Evolutionary conservation across 2,113 vertebrate species (phyloP), one percentile per base, ranked within the genome.

Genomic region (Brachirus orientalis): DNA sequence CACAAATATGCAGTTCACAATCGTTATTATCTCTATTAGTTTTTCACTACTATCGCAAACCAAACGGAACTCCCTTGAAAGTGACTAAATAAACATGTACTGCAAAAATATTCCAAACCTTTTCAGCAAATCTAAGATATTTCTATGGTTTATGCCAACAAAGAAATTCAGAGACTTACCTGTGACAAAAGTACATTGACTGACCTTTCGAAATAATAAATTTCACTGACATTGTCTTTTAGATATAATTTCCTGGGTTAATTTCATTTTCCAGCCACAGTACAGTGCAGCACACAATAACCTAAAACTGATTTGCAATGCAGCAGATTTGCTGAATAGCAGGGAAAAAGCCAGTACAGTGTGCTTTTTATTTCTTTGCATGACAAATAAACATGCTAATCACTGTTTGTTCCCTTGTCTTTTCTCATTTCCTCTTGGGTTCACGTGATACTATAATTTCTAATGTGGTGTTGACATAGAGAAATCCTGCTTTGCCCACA

Each of bases 361-460:
- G 44, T 51, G 28, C 19, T 4, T 47, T 47, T 47, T 19, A 77
- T 65, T 80, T 72, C 72, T 65, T 75, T 18, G 20, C 64, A 55
- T 68, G 60, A 80, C 66, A 65, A 58, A 82, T 76, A 88, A 81
- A 87, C 83, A 84, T 65, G 48, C 43, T 79, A 89, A 89, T 89
- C 65, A 85, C 6, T 75, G 78, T 89, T 88, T 88, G 75, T 75
- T 72, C 54, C 66, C 84, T 79, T 86, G 86, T 84, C 77, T 66
- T 82, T 85, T 82, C 75, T 79, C 82, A 85, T 88, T 90, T 89
- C 84, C 83, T 79, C 52, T 77, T 1, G 19, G 73, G 62, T 84
- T 85, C 54, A 47, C 57, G 43, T 66, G 67, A 79, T 57, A 64
- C 74, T 58, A 61, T 82, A 64, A 84, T 85, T 88, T 79, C 33